A percentile compares a stretch with the other conserved stretches of the same genome.
phyloP scores from a whole-genome alignment of 2,797 vertebrate species.

The Gambusia yucatana region DNA sequence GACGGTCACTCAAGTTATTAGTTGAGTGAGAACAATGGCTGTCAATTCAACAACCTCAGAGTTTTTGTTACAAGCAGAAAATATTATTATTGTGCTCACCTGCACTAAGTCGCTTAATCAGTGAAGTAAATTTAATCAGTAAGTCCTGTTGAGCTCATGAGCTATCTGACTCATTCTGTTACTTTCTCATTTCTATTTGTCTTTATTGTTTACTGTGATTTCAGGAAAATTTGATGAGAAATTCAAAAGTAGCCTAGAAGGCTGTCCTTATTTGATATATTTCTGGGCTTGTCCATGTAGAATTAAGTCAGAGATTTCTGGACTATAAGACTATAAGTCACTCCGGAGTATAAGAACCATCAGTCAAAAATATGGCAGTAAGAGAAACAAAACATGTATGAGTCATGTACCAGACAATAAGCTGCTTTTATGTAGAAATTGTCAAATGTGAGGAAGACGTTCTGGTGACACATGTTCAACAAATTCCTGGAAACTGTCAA shows the following conservation, averaged over 20 bases:
- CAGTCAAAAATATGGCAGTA: too few relatives aligned
- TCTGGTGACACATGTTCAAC: too few relatives aligned
- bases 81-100: neutral
- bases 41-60: neutral
- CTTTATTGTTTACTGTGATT: constrained; percentile 27
- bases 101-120: neutral
- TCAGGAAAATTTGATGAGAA: constrained; percentile 20
- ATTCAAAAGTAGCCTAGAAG: constrained; percentile 9
- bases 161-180: neutral
- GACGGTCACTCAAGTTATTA: neutral
- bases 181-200: constrained; percentile 5
- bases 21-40: neutral
- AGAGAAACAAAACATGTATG: too few relatives aligned
- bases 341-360: too few relatives aligned
- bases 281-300: constrained; percentile 18
- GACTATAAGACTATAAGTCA: too few relatives aligned
- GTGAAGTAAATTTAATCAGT: neutral
- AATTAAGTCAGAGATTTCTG: constrained; percentile 6
- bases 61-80: neutral
- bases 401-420: too few relatives aligned
- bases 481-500: too few relatives aligned
- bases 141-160: neutral
- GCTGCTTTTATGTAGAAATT: too few relatives aligned
- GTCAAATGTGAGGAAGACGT: too few relatives aligned
- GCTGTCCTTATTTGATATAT: constrained; percentile 20